Evolutionary conservation across 92 coral and sea anemone species (phyloP), one percentile per base, ranked within the genome.

Genomic region (Desmophyllum pertusum): DNA sequence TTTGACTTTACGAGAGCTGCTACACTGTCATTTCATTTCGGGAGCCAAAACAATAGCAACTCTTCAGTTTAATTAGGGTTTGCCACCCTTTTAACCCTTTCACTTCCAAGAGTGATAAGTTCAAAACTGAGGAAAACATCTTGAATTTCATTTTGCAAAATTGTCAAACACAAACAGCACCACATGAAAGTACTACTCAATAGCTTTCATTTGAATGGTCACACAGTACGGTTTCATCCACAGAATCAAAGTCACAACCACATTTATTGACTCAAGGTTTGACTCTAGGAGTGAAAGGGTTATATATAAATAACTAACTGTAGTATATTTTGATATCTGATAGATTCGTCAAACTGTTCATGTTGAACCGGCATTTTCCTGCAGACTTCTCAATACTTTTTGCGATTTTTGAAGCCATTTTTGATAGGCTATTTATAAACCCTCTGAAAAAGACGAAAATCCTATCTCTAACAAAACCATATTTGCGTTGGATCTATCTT

Each of bases 311-410:
- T n/a, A n/a, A n/a, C n/a, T 27, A 76, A 5, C 31, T 52, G 37
- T 59, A 77, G 53, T 8, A 6, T 43, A 43, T 39, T 25, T 78
- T 0, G n/a, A n/a, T 30, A 36, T 66, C 18, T 46, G 63, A 7
- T 66, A 68, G 33, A 19, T 27, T 21, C 15, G 0, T 23, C 45
- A 67, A 37, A 36, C 45, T 36, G 84, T 80, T 80, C 84, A 80
- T 51, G 51, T 80, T 80, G 84, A 80, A 80, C 76, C 45, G n/a
- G n/a, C n/a, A 23, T 51, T 37, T 11, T 25, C 63, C 8, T 31
- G 45, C 21, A 35, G n/a, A 80, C 45, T 62, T 66, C 84, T 79
- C 13, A 66, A 48, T n/a, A 46, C 82, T 19, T 61, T 42, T 2
- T 30, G 13, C 29, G 4, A 2, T 66, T 80, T 7, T 42, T 50